Conservation (phyloP, 2,888 invertebrate species). For the Morinoia aosen region DNA sequence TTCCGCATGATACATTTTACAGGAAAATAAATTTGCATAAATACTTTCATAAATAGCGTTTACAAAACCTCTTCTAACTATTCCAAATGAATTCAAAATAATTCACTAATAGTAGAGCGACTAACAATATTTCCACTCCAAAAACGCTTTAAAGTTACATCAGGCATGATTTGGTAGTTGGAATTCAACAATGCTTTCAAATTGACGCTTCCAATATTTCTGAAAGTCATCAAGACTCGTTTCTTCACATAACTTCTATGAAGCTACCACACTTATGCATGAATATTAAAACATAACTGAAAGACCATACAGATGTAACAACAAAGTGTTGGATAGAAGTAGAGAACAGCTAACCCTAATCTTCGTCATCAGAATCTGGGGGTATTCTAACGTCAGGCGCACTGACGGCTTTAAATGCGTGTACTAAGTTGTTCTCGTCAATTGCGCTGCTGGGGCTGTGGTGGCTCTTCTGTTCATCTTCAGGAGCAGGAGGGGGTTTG, state of each 20-base stretch:
- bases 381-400: constrained; percentile 49
- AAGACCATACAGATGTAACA: background rate
- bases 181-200: background rate
- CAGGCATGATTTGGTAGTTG: background rate
- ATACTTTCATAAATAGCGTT: background rate
- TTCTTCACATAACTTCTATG: background rate
- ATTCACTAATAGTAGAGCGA: background rate
- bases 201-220: background rate
- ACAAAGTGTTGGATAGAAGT: background rate
- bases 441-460: background rate
- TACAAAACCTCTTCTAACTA: background rate
- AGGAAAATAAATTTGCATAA: background rate
- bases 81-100: background rate
- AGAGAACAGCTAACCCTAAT: background rate
- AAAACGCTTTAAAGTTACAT: background rate
- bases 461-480: background rate
- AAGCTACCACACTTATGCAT: background rate
- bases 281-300: background rate
- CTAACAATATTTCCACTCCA: background rate
- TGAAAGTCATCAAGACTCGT: background rate
- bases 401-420: constrained; percentile 40
- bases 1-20: background rate
- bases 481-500: background rate
- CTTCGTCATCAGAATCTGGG: background rate
- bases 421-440: background rate